Evolutionary conservation across 2,113 vertebrate genomes (phyloP).

Genomic region (Delphinus delphis): DNA sequence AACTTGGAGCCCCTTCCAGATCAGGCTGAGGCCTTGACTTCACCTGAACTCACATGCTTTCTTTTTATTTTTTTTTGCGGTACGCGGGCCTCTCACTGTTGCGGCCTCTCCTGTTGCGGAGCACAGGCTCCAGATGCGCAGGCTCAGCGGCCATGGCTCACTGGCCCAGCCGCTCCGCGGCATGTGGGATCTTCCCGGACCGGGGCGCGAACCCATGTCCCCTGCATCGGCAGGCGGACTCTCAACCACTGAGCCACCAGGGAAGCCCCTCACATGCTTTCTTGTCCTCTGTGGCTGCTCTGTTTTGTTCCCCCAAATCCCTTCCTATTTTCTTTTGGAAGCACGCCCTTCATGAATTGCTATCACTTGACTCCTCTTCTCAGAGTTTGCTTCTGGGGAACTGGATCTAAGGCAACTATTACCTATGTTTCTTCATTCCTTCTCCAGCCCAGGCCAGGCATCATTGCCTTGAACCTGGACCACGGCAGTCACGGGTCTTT

Average conservation of each 20-base stretch:
- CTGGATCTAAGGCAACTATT: background rate
- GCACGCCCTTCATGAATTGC: background rate
- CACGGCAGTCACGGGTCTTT: background rate
- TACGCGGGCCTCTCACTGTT: no score
- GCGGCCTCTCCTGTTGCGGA: no score
- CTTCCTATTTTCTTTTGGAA: background rate
- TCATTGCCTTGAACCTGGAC: background rate
- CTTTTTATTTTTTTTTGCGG: background rate
- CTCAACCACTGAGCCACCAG: no score
- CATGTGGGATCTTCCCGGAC: no score
- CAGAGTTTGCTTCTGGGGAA: background rate
- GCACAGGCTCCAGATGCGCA: no score
- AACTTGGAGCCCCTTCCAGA: background rate
- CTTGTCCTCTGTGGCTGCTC: background rate
- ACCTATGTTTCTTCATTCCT: background rate
- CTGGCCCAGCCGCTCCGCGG: rapidly evolving
- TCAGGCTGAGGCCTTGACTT: background rate
- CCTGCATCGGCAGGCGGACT: no score
- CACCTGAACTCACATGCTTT: background rate
- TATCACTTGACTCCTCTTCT: background rate
- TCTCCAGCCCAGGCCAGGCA: background rate
- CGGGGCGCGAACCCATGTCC: no score
- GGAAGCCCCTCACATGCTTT: background rate
- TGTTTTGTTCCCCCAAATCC: background rate
- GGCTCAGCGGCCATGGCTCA: no score